Conservation (phyloP, 2,113 vertebrate species). For the Smithornis capensis region DNA sequence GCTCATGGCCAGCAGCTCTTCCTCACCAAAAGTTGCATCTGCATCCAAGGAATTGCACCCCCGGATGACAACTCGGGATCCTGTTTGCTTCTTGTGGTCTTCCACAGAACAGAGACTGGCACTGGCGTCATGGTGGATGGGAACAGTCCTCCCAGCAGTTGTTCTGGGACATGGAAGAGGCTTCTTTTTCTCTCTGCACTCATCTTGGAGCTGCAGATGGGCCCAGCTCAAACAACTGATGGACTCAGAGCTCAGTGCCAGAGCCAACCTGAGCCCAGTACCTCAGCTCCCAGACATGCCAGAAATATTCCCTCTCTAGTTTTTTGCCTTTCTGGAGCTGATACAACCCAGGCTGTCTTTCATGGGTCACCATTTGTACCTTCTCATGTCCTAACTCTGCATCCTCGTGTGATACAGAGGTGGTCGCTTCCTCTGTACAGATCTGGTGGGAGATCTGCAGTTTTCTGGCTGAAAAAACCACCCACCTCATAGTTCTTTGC, state of each 20-base stretch:
- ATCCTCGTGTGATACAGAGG: rapidly evolving
- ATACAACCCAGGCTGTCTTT: neutral
- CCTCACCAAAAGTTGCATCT: neutral
- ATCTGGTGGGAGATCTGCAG: neutral
- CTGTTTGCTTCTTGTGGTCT: neutral
- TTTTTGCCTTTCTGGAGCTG: neutral
- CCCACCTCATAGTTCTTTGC: neutral
- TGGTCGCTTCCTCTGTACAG: neutral
- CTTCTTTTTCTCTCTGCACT: neutral
- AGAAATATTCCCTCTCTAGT: neutral
- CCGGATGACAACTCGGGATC: neutral
- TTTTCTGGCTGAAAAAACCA: neutral
- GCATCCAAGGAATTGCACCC: neutral
- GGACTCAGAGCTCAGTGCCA: neutral
- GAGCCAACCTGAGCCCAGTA: neutral
- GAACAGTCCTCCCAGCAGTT: neutral
- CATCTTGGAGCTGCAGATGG: neutral
- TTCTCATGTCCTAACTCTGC: neutral
- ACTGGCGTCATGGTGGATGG: neutral
- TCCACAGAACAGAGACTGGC: neutral
- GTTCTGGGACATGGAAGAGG: neutral
- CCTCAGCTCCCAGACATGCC: neutral
- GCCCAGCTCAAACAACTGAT: neutral
- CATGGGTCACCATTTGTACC: neutral
- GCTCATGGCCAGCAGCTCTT: neutral